Percentiles rank a stretch among this genome's conserved stretches.
Conservation (phyloP, 2,888 invertebrate genomes). For the Anagyrus pseudococci region DNA sequence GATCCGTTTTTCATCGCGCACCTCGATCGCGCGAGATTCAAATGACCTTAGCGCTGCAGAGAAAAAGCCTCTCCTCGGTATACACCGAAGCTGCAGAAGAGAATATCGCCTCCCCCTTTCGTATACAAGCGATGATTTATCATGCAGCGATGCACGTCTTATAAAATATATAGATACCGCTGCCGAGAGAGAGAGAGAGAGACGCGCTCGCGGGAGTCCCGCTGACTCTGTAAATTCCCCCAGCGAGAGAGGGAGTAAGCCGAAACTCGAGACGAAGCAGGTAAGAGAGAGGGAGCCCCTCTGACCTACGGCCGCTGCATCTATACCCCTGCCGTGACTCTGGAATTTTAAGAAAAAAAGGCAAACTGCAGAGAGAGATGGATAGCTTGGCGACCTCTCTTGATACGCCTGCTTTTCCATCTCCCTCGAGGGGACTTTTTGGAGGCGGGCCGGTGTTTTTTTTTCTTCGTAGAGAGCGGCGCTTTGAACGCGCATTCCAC, state of each 20-base stretch:
- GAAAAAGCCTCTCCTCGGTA: slow-evolving; percentile 36
- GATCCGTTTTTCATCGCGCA: slow-evolving; percentile 22
- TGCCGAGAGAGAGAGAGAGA: too few relatives aligned
- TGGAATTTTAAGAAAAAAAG: slow-evolving; percentile 29
- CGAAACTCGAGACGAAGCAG: slow-evolving; percentile 31
- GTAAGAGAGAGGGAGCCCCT: slow-evolving; percentile 14
- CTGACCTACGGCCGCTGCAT: slow-evolving; percentile 23
- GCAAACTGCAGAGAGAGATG: not conserved
- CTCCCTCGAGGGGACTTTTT: slow-evolving; percentile 10
- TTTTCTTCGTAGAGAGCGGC: slow-evolving; percentile 9
- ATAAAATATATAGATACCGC: slow-evolving; percentile 44
- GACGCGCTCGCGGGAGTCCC: slow-evolving; percentile 42
- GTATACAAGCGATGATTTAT: slow-evolving; percentile 46
- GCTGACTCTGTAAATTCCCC: slow-evolving; percentile 41
- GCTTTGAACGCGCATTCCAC: slow-evolving; percentile 1
- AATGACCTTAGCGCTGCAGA: slow-evolving; percentile 34
- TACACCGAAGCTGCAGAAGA: too few relatives aligned
- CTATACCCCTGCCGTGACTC: slow-evolving; percentile 18
- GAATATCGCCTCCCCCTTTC: too few relatives aligned
- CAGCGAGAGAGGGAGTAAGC: slow-evolving; percentile 5
- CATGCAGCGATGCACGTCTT: slow-evolving; percentile 44
- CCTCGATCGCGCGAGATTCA: slow-evolving; percentile 9
- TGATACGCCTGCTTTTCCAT: slow-evolving; percentile 13
- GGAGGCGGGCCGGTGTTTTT: not conserved
- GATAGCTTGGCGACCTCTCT: not conserved